Conservation (phyloP, 2,797 vertebrate species). For the Odontamblyopus lacepedii region DNA sequence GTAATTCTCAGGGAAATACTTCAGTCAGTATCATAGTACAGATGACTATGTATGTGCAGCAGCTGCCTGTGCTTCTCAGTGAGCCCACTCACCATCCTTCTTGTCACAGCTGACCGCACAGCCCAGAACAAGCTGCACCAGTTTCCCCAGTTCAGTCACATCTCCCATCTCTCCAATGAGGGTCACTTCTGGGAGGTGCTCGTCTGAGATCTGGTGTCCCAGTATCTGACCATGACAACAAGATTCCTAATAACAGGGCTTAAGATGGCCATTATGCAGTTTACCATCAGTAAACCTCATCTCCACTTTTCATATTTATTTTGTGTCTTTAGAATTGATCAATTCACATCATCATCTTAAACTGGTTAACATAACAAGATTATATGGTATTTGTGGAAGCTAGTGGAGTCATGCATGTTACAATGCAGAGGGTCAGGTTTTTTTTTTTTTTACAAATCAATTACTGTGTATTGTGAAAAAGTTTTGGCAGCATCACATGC, state of each 20-base stretch:
- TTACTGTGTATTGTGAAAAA: not conserved
- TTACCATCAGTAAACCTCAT: not conserved
- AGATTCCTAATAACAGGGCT: not conserved
- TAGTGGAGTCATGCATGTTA: no score
- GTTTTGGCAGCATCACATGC: not conserved
- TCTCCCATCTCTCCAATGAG: constrained; percentile 87
- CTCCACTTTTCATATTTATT: no score
- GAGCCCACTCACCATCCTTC: constrained; percentile 81
- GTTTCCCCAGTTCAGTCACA: constrained; percentile 83
- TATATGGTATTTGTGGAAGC: no score
- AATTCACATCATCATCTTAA: no score
- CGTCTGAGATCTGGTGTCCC: constrained; percentile 79
- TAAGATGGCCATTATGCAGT: not conserved
- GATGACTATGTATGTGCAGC: not conserved
- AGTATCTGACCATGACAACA: constrained; percentile 69
- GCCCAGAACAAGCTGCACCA: constrained; percentile 88
- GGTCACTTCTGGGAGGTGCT: constrained; percentile 83
- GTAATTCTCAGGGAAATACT: not conserved
- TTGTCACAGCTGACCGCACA: constrained; percentile 91
- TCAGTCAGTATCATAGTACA: constrained; percentile 14
- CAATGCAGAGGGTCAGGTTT: not conserved
- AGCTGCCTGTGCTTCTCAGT: constrained; percentile 8
- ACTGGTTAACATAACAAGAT: no score
- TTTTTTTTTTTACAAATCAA: not conserved
- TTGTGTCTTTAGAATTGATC: no score